phyloP scores from a whole-genome alignment of 2,888 invertebrate genomes.

The Eupithecia abbreviata region DNA sequence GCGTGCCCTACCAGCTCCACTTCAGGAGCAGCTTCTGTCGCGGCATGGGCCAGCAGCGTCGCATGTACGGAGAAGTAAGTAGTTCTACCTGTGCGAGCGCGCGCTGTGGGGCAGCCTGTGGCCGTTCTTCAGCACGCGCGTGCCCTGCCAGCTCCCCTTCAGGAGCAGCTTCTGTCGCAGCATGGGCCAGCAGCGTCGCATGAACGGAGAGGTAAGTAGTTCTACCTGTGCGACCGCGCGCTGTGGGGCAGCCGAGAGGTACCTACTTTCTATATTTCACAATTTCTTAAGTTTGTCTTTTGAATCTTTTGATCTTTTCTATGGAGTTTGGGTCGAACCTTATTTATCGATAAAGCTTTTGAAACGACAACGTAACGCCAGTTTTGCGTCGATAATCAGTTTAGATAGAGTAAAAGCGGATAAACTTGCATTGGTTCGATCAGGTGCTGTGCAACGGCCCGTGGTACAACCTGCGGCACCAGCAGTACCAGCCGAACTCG shows the following conservation, averaged over 20 bases:
- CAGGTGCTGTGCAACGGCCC: conserved; percentile 70
- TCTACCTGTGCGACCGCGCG: conserved; percentile 83
- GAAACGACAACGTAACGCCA: too few species aligned
- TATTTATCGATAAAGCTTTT: too few species aligned
- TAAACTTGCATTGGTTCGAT: neutral
- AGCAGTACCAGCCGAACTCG: conserved; percentile 84
- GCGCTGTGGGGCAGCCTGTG: conserved; percentile 90
- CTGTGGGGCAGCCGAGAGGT: neutral
- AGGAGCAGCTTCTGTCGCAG: conserved; percentile 62
- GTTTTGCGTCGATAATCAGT: too few species aligned
- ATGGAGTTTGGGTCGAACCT: too few species aligned
- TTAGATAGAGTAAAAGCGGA: neutral
- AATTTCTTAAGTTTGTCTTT: too few species aligned
- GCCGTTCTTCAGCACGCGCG: conserved; percentile 88
- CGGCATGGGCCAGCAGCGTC: conserved; percentile 84
- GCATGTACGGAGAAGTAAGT: conserved; percentile 71
- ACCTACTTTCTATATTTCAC: too few species aligned
- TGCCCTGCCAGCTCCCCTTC: conserved; percentile 83
- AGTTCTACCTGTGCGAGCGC: conserved; percentile 87
- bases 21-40: conserved; percentile 42
- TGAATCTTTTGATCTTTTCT: too few species aligned
- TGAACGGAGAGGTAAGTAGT: conserved; percentile 77
- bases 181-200: conserved; percentile 82
- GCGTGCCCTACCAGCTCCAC: conserved; percentile 85
- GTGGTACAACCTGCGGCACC: conserved; percentile 86